Evolutionary conservation across 2,113 vertebrate species (phyloP), one percentile per base, ranked within the genome.

Genomic region (Eubucco bourcierii): DNA sequence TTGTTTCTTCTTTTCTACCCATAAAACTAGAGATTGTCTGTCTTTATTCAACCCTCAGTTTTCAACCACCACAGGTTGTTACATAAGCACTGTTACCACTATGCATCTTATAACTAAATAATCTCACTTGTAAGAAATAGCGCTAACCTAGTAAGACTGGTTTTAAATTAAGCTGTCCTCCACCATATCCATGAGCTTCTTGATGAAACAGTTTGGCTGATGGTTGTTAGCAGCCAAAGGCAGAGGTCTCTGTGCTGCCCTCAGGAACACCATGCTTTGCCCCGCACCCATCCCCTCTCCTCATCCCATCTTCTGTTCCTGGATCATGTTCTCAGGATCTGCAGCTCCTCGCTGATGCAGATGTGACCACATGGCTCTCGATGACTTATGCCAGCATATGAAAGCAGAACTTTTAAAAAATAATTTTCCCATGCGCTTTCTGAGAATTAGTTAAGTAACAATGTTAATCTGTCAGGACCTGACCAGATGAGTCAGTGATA

Each of bases 401-500:
- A 74, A 91, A 84, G 19, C 31, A 93, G 23, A 73, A 31, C 11
- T 91, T 92, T 83, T 24, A 72, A 75, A 90, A 85, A 73, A 31
- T 46, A 72, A 10, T 44, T 80, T 70, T 17, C 37, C 52, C 7
- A 7, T 53, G 39, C 0, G 6, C 15, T 95, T 84, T 37, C 34
- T 81, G 75, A 85, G 58, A 19, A 25, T 90, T 67, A 70, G 37
- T 46, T 76, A 84, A 87, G 21, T 70, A 59, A 76, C 34, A 18
- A 12, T 23, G 11, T 29, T 66, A 65, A 81, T 84, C 63, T 90
- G 34, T 74, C 66, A 87, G 82, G 29, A 90, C 52, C 27, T 1
- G 6, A 96, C 41, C 29, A 94, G 86, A 94, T 92, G 82, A 93
- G 47, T 68, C 79, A 74, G 78, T 17, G 24, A 75, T 79, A 80